phyloP scores from a whole-genome alignment of 2,888 invertebrate species.

The Agapetus fuscipes region DNA sequence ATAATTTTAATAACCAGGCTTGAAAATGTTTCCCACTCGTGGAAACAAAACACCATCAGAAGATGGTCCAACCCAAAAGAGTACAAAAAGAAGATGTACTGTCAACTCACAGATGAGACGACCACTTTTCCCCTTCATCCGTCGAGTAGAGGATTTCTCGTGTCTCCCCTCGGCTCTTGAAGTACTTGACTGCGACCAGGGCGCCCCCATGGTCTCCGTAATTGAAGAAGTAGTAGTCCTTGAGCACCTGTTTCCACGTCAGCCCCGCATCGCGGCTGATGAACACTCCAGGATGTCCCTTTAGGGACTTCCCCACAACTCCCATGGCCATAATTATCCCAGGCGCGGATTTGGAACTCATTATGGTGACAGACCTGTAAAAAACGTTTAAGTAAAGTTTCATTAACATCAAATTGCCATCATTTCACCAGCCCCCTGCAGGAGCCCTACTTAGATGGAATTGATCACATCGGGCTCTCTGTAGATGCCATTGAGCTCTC shows the following conservation, averaged over 20 bases:
- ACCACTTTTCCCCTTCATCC: slow-evolving; percentile 80
- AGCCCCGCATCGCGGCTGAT: slow-evolving; percentile 74
- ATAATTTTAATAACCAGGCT: no score
- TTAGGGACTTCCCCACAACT: slow-evolving; percentile 64
- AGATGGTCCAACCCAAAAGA: neutral
- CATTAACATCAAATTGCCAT: neutral
- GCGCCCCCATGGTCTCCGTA: slow-evolving; percentile 89
- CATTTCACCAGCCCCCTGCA: no score
- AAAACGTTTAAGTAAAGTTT: no score
- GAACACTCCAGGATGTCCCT: slow-evolving; percentile 73
- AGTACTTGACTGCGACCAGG: slow-evolving; percentile 75
- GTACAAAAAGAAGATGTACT: slow-evolving; percentile 7
- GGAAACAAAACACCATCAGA: no score
- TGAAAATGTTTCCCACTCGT: no score
- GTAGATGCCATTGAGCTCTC: no score
- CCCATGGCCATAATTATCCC: slow-evolving; percentile 84
- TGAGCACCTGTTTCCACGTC: slow-evolving; percentile 71
- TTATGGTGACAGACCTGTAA: slow-evolving; percentile 62
- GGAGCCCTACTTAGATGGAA: no score
- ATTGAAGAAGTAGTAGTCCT: slow-evolving; percentile 76
- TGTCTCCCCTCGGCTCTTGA: slow-evolving; percentile 66
- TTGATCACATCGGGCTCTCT: no score
- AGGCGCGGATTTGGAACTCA: slow-evolving; percentile 79
- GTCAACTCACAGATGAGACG: slow-evolving; percentile 44
- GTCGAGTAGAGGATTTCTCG: slow-evolving; percentile 73